Conservation (phyloP, 2,113 vertebrate species). For the Trematocara variabile region DNA sequence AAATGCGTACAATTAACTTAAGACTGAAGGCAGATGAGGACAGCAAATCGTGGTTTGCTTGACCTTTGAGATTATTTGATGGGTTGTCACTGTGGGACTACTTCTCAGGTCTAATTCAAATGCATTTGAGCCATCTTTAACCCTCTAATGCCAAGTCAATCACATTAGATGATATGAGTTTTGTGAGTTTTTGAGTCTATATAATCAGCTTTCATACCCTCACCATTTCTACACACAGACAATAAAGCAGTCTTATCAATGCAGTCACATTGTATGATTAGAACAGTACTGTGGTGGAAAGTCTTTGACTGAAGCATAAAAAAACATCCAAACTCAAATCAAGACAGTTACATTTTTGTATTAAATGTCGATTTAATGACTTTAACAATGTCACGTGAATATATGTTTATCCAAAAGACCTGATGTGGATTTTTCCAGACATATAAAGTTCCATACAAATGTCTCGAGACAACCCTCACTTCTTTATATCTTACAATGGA, state of each 20-base stretch:
- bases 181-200: not conserved
- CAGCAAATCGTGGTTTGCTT: not conserved
- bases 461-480: not conserved
- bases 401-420: not conserved
- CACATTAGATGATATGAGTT: not conserved
- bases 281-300: not conserved
- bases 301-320: not conserved
- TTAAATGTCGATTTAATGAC: not conserved
- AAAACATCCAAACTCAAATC: not conserved
- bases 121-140: not conserved
- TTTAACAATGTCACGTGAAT: not conserved
- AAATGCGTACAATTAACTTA: not conserved
- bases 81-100: not conserved
- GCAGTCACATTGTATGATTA: not conserved
- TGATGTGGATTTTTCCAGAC: not conserved
- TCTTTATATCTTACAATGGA: not conserved
- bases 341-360: not conserved
- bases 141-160: not conserved
- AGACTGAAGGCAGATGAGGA: not conserved
- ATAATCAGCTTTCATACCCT: not conserved
- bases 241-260: not conserved
- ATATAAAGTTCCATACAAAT: accelerated
- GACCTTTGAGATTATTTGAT: not conserved
- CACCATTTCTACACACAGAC: not conserved
- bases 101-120: not conserved